These are phyloP conservation scores for Epinotia demarniana DNA, from an alignment of 2,888 invertebrate genomes.

Conservation along the genomic window DNA sequence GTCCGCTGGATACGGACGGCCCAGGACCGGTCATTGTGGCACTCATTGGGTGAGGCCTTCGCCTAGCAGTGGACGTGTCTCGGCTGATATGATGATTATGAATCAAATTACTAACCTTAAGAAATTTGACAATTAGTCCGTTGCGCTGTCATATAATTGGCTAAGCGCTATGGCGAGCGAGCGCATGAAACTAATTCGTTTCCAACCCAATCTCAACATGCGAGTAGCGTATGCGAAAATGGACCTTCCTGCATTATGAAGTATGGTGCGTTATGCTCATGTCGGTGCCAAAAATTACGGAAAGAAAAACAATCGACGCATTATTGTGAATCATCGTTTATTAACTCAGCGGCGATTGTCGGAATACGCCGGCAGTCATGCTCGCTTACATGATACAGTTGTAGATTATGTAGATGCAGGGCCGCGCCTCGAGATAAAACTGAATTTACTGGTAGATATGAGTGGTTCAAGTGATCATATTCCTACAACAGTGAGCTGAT, in stretches of 20 bases:
- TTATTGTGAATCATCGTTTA: slow-evolving; percentile 3
- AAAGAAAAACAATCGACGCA: slow-evolving; percentile 1
- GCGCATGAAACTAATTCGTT: neutral
- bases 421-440: slow-evolving; percentile 63
- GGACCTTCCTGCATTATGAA: neutral
- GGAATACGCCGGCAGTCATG: slow-evolving; percentile 41
- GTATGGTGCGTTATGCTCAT: neutral
- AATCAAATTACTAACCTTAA: too few species aligned
- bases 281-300: neutral
- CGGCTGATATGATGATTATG: too few species aligned
- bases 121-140: neutral
- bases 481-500: slow-evolving; percentile 77
- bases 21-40: too few species aligned
- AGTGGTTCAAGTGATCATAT: slow-evolving; percentile 75
- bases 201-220: neutral
- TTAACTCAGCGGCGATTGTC: neutral
- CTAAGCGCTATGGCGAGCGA: neutral
- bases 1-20: too few species aligned
- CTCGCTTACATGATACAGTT: slow-evolving; percentile 61
- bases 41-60: too few species aligned
- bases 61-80: too few species aligned
- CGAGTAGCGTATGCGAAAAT: neutral
- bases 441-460: slow-evolving; percentile 73
- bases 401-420: slow-evolving; percentile 64
- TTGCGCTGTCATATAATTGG: neutral